Percentiles rank a stretch among this genome's conserved stretches.
Evolutionary conservation across 2,888 invertebrate genomes (phyloP).

Genomic region (Caradrina kadenii): DNA sequence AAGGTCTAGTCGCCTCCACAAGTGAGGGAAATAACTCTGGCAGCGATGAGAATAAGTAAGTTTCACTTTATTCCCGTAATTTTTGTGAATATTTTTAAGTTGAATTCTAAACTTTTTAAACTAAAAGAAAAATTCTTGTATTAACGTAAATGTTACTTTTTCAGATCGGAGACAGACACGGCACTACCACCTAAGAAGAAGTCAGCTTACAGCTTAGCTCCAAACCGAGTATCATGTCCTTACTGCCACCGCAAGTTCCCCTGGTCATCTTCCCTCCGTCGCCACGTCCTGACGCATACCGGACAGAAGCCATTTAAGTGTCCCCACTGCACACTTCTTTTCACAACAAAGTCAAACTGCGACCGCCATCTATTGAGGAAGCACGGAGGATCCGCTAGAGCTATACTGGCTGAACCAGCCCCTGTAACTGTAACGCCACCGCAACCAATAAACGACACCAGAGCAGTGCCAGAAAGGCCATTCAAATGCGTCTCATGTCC

Average conservation of each 20-base stretch:
- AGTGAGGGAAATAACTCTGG: conserved; percentile 96
- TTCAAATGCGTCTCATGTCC: conserved; percentile 95
- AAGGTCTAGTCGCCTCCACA: conserved; percentile 94
- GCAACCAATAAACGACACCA: conserved; percentile 80
- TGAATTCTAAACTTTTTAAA: no score
- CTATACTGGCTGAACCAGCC: conserved; percentile 84
- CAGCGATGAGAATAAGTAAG: conserved; percentile 94
- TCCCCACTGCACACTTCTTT: conserved; percentile 97
- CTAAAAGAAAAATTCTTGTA: neutral
- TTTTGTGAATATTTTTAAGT: neutral
- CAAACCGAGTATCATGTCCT: conserved; percentile 97
- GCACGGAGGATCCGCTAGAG: conserved; percentile 91
- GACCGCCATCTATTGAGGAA: conserved; percentile 98
- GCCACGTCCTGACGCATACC: conserved; percentile 98
- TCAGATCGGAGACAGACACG: conserved; percentile 92
- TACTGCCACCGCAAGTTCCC: conserved; percentile 98
- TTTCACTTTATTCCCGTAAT: conserved; percentile 46
- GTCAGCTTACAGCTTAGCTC: conserved; percentile 98
- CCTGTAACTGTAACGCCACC: conserved; percentile 78
- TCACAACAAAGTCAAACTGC: conserved; percentile 99
- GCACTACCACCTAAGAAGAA: conserved; percentile 94
- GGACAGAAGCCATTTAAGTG: conserved; percentile 99
- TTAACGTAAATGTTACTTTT: conserved; percentile 61
- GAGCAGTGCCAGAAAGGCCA: conserved; percentile 94
- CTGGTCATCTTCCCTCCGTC: conserved; percentile 98